Evolutionary conservation across 2,797 vertebrate species (phyloP), one percentile per base, ranked within the genome.

Genomic region (Melanotaenia boesemani): DNA sequence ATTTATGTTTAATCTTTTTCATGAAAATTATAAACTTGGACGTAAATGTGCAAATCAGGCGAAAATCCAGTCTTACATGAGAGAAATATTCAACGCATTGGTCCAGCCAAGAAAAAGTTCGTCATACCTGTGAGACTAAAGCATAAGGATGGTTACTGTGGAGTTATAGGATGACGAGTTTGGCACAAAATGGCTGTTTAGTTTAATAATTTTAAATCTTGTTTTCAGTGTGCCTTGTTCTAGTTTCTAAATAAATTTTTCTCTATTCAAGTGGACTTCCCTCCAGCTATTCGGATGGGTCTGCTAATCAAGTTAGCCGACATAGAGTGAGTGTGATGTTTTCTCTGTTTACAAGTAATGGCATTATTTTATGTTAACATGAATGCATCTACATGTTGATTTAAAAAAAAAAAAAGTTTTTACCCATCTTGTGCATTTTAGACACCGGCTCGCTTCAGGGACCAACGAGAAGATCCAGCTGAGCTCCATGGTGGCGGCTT

Each of bases 391-490:
- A 15, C 30, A 26, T 57, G 2, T 62, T 22, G 22, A 20, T 26
- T 5, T 3, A 10, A 13, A 50, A 0, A 41, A 32, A 32, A 30
- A 30, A 5, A 32, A 26, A 26, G 26, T 15, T 15, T 55, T 20
- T 24, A 13, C 48, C 24, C 24, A 16, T 59, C 12, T 56, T 0
- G 0, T 62, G 32, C 76, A 54, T 55, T 18, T 68, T 63, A 96
- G 98, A 92, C 96, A 99, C 91, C 93, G 97, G 4, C 88, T 99
- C 24, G 95, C 98, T 2, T 95, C 96, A 0, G 98, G 98, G 55
- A 98, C 97, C 68, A 97, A 86, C 0, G 98, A 99, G 89, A 99
- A 97, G 95, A 97, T 99, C 83, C 98, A 99, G 94, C 95, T 99
- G 82, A 97, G 97, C 88, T 96, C 97, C 59, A 96, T 99, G 91